Percentiles rank a stretch among this genome's conserved stretches.
These are phyloP conservation scores for Leptopilina boulardi DNA, from an alignment of 1,140 invertebrate genomes.

Conservation along the genomic window DNA sequence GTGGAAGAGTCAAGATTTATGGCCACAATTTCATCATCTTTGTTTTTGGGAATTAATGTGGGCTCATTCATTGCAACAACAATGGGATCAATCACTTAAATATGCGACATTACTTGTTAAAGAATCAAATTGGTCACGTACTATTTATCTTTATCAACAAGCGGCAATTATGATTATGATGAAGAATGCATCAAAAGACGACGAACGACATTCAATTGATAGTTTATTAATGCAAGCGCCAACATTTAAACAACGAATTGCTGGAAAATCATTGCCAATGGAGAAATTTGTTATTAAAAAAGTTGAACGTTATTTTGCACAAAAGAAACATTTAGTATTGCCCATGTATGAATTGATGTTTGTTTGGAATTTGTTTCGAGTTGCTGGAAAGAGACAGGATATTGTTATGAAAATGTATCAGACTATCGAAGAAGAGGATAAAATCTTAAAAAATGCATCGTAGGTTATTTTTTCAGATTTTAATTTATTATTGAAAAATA, in stretches of 20 bases:
- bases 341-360: conserved; percentile 93
- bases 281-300: conserved; percentile 96
- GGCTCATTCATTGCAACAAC: conserved; percentile 83
- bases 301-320: conserved; percentile 85
- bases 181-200: conserved; percentile 76
- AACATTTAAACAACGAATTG: conserved; percentile 90
- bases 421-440: conserved; percentile 82
- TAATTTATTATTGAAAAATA: conserved; percentile 48
- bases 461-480: conserved; percentile 53
- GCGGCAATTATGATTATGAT: conserved; percentile 88
- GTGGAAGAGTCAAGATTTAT: conserved; percentile 89
- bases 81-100: conserved; percentile 84
- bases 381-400: conserved; percentile 84
- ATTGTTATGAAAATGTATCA: conserved; percentile 84
- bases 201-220: conserved; percentile 75
- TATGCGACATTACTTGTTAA: conserved; percentile 85
- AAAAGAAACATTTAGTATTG: conserved; percentile 85
- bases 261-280: conserved; percentile 96
- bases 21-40: conserved; percentile 96
- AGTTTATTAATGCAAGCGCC: conserved; percentile 85
- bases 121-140: conserved; percentile 93
- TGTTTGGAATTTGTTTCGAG: conserved; percentile 95
- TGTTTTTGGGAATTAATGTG: conserved; percentile 98
- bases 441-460: conserved; percentile 63
- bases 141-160: conserved; percentile 93